Percentiles rank a stretch among this genome's conserved stretches.
These are phyloP conservation scores for Chloroclysta siterata DNA, from an alignment of 2,888 invertebrate genomes.

Conservation along the genomic window DNA sequence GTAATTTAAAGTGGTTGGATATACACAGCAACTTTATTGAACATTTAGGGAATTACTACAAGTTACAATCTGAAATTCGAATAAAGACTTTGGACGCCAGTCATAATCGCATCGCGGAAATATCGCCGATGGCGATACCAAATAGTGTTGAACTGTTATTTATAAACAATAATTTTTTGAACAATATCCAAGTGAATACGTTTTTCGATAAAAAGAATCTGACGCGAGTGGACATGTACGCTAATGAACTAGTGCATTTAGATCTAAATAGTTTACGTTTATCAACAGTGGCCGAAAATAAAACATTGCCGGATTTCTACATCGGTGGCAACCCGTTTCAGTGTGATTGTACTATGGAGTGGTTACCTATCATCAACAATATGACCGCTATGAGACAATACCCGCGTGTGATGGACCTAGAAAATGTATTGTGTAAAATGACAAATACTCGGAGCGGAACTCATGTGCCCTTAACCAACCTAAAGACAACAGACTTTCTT, in stretches of 20 bases:
- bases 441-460: conserved; percentile 93
- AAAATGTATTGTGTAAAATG: conserved; percentile 94
- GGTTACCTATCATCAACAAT: conserved; percentile 95
- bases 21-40: conserved; percentile 96
- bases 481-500: conserved; percentile 93
- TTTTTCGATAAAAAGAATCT: conserved; percentile 94
- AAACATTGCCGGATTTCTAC: conserved; percentile 93
- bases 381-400: conserved; percentile 93
- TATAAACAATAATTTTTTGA: conserved; percentile 95
- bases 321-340: conserved; percentile 97
- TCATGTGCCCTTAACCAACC: conserved; percentile 90
- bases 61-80: conserved; percentile 91
- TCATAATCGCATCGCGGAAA: conserved; percentile 93
- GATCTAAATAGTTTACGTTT: conserved; percentile 92
- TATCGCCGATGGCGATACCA: conserved; percentile 93
- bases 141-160: conserved; percentile 94
- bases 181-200: conserved; percentile 92
- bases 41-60: conserved; percentile 94
- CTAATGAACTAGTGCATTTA: conserved; percentile 93
- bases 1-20: conserved; percentile 95
- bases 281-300: conserved; percentile 89
- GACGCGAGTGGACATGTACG: conserved; percentile 95
- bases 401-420: conserved; percentile 94
- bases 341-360: conserved; percentile 98
- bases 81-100: conserved; percentile 95